Base-by-base conservation (phyloP, 1,140 invertebrate species). In the Lepidostoma basale region DNA sequence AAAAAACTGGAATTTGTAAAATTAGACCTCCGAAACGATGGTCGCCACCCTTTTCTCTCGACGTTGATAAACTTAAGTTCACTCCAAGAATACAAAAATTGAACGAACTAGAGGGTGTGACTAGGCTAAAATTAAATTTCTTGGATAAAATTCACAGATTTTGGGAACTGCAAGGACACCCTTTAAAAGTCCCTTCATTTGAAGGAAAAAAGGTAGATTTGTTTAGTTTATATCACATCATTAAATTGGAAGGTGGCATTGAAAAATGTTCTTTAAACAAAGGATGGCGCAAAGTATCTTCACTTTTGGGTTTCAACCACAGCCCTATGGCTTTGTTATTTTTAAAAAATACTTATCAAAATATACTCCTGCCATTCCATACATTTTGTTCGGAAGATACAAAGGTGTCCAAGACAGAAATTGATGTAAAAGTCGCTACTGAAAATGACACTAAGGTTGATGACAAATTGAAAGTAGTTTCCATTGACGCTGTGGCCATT, bases 1-100 rank as follows among this genome's bases (percentile, higher is more conserved):
- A 89, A 76, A 81, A 85, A 77, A 85, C 84, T 67, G 89, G 89
- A 23, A 89, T 90, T 49, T 88, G 88, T 74, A 89, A 89, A 81
- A 89, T 90, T 73, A 86, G 85, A 70, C 89, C 88, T 33, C 89
- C 89, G 25, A 70, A 83, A 60, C 85, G 88, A 74, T 99, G 97
- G 96, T 94, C 97, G 79, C 97, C 97, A 74, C 97, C 97, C 49
- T 99, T 99, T 88, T 95, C 95, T 45, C 94, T 99, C 47, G 94
- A 99, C 85, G 94, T 98, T 25, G 95, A 98, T 79, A 96, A 94
- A 80, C 94, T 99, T 80, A 93, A 91, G 83, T 99, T 99, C 83
- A 94, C 92, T 68, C 97, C 98, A 67, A 88, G 98, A 74, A 94
- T 99, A 76, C 98, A 99, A 84, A 89, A 95, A 77, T 83, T 99